Percentiles rank a stretch among this genome's conserved stretches.
These are phyloP conservation scores for Cataglyphis livida DNA, from an alignment of 2,888 invertebrate species.

Conservation along the genomic window DNA sequence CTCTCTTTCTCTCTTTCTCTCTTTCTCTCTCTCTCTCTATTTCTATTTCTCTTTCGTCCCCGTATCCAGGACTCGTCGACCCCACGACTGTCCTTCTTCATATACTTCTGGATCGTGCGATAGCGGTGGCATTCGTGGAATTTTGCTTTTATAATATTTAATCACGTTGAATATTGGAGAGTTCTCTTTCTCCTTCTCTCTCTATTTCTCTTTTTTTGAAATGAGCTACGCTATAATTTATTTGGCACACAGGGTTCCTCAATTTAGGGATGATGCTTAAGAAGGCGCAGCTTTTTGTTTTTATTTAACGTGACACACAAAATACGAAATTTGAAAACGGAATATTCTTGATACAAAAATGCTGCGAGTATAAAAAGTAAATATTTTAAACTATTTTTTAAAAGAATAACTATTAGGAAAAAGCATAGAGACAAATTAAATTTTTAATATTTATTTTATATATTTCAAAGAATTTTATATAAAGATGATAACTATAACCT, in stretches of 20 bases:
- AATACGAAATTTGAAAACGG: background rate
- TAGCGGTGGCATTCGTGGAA: conserved; percentile 77
- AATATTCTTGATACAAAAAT: background rate
- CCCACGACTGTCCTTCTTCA: conserved; percentile 46
- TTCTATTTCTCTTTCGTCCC: conserved; percentile 42
- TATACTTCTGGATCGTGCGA: conserved; percentile 56
- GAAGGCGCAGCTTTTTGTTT: background rate
- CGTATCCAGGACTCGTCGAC: conserved; percentile 42
- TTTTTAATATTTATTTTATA: conserved; percentile 13
- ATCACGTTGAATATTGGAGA: conserved; percentile 79
- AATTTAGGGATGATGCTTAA: conserved; percentile 36
- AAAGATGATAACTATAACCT: background rate
- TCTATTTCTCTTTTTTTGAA: conserved; percentile 36
- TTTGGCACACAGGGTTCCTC: conserved; percentile 46
- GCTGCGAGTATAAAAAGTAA: background rate
- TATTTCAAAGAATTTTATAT: background rate
- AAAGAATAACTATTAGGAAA: background rate
- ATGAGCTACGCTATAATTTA: conserved; percentile 54
- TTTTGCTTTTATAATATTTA: conserved; percentile 81
- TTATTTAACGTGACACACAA: background rate
- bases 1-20: conserved; percentile 29
- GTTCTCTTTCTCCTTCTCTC: background rate
- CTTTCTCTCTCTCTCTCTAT: background rate
- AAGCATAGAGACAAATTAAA: background rate
- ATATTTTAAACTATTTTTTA: background rate